These are phyloP conservation scores for Steatocranus sp. DNA, from an alignment of 2,797 vertebrate genomes.

Conservation along the genomic window DNA sequence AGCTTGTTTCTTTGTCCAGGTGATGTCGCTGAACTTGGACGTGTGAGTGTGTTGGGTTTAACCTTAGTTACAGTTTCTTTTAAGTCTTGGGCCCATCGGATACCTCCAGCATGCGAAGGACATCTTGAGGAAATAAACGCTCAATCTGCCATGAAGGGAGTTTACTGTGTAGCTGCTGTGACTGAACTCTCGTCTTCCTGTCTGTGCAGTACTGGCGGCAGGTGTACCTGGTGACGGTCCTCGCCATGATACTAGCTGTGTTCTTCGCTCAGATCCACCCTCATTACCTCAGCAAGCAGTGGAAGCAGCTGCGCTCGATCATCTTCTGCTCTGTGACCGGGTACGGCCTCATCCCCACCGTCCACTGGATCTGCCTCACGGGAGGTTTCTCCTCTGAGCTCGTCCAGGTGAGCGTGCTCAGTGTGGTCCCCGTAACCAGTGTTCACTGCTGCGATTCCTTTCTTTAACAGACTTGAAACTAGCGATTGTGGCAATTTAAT, in stretches of 20 bases:
- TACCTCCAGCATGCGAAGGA: rapidly evolving
- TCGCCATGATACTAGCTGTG: slow-evolving; percentile 91
- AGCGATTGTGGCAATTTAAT: not conserved
- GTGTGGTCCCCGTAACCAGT: not conserved
- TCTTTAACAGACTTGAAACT: not conserved
- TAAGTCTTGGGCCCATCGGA: not conserved
- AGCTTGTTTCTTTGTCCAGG: not conserved
- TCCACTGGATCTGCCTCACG: slow-evolving; percentile 93
- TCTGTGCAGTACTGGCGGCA: slow-evolving; percentile 89
- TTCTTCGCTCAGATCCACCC: slow-evolving; percentile 97
- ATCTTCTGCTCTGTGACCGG: slow-evolving; percentile 89
- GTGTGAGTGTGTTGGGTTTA: rapidly evolving
- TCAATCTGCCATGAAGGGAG: rapidly evolving
- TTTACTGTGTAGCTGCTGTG: not conserved
- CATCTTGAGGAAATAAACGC: rapidly evolving
- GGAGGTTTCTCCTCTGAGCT: slow-evolving; percentile 85
- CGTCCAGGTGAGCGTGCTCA: slow-evolving; percentile 80
- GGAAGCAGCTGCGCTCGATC: slow-evolving; percentile 87
- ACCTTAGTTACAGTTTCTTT: not conserved
- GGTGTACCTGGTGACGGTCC: slow-evolving; percentile 90
- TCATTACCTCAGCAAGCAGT: slow-evolving; percentile 90
- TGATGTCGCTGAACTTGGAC: rapidly evolving
- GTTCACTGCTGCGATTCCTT: rapidly evolving
- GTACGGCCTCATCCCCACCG: slow-evolving; percentile 87
- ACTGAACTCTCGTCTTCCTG: not conserved